These are phyloP conservation scores for Poecilobothrus nobilitatus DNA, from an alignment of 2,888 invertebrate genomes.

Conservation along the genomic window DNA sequence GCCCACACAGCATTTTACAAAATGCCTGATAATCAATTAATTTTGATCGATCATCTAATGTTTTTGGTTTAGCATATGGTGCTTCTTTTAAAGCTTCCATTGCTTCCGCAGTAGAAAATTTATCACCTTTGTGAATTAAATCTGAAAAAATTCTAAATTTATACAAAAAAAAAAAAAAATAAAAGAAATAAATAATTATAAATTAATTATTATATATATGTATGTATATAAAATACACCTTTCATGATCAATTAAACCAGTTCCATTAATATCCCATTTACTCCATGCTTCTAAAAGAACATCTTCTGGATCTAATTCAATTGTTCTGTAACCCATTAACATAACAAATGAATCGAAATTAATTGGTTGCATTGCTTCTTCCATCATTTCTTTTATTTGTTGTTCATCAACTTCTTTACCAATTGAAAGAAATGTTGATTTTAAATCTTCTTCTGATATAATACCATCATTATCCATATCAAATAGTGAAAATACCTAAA, in stretches of 20 bases:
- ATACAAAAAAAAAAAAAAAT: conserved; percentile 14
- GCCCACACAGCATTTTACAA: conserved; percentile 52
- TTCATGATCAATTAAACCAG: conserved; percentile 55
- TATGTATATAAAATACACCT: conserved; percentile 40
- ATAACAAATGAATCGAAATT: conserved; percentile 57
- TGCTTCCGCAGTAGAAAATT: conserved; percentile 54
- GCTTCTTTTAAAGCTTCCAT: conserved; percentile 56
- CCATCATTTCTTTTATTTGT: conserved; percentile 52
- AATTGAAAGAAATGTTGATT: conserved; percentile 53
- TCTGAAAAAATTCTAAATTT: conserved; percentile 53
- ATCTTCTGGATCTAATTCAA: conserved; percentile 57
- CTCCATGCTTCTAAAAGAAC: conserved; percentile 54
- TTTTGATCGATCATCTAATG: conserved; percentile 41
- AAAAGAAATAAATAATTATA: background rate
- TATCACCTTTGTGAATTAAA: conserved; percentile 57
- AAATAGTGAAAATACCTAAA: conserved; percentile 55
- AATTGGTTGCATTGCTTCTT: conserved; percentile 52
- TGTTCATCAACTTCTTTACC: conserved; percentile 52
- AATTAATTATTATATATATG: background rate
- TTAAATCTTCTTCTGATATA: conserved; percentile 56
- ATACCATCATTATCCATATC: conserved; percentile 58
- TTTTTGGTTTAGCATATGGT: conserved; percentile 49
- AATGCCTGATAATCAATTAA: conserved; percentile 59
- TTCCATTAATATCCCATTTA: conserved; percentile 55
- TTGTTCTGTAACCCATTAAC: conserved; percentile 52